phyloP scores from a whole-genome alignment of 2,113 vertebrate genomes.

The Accipiter virgatus region DNA sequence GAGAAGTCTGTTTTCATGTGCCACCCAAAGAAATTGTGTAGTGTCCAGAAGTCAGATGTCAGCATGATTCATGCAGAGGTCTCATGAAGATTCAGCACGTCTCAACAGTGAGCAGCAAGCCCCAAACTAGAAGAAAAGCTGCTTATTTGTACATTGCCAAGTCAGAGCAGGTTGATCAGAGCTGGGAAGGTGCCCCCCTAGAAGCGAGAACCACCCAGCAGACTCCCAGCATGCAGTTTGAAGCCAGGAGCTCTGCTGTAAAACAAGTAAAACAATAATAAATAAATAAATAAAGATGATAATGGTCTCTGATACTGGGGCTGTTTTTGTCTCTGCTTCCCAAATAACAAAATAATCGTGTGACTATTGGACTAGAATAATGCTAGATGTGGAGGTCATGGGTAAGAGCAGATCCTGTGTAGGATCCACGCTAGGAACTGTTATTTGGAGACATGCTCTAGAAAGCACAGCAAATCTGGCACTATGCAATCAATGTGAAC shows the following conservation, averaged over 20 bases:
- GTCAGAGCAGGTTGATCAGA: background rate
- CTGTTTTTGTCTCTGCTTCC: background rate
- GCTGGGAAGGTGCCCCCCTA: background rate
- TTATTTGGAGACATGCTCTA: background rate
- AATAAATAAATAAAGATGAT: background rate
- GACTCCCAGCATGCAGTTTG: background rate
- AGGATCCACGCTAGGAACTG: background rate
- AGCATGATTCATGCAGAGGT: background rate
- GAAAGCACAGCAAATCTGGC: background rate
- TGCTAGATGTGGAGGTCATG: background rate
- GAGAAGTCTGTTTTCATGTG: background rate
- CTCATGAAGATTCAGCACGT: background rate
- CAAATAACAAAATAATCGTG: background rate
- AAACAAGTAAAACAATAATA: background rate
- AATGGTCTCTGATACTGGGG: background rate
- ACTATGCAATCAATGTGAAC: background rate
- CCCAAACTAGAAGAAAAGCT: background rate
- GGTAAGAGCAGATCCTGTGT: background rate
- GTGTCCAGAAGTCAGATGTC: background rate
- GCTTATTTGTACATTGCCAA: background rate
- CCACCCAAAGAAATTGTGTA: background rate
- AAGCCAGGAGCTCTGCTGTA: background rate
- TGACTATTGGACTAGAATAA: background rate
- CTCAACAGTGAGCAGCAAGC: background rate
- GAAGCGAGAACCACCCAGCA: background rate